phyloP scores from a whole-genome alignment of 2,113 vertebrate genomes.

The Serinus canaria region DNA sequence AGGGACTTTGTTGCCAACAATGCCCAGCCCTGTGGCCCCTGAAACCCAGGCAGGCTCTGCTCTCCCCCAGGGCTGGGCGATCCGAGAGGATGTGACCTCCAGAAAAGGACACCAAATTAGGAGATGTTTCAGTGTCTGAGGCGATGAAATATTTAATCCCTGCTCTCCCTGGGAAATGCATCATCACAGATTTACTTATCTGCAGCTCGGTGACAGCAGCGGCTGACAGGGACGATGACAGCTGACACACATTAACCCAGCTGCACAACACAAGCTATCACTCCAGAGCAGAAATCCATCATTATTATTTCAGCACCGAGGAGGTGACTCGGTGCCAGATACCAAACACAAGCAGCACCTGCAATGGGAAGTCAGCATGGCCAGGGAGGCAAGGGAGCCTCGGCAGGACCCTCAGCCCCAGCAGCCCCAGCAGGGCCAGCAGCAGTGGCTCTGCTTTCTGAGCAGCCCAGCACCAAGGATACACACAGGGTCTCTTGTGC shows the following conservation, averaged over 20 bases:
- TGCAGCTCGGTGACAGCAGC: slow-evolving; percentile 8
- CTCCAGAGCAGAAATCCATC: slow-evolving; percentile 30
- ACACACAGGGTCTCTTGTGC: accelerated
- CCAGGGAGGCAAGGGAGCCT: accelerated
- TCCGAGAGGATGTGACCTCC: neutral
- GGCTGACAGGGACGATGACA: slow-evolving; percentile 42
- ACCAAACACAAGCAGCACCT: neutral
- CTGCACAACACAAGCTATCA: neutral
- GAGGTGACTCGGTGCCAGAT: neutral
- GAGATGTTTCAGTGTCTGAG: slow-evolving; percentile 17
- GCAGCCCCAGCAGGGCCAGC: neutral
- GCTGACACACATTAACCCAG: slow-evolving; percentile 51
- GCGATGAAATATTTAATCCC: slow-evolving; percentile 19
- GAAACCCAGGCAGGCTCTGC: neutral
- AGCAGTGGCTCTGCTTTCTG: neutral
- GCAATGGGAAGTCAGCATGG: neutral
- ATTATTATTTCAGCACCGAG: neutral
- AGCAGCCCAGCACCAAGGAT: neutral
- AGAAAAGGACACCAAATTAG: neutral
- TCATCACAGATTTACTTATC: slow-evolving; percentile 51
- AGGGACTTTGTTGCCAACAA: neutral
- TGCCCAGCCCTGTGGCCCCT: accelerated
- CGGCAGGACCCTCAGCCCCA: accelerated
- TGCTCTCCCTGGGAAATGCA: slow-evolving; percentile 13
- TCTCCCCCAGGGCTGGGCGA: neutral